A percentile compares a stretch with the other conserved stretches of the same genome.
phyloP scores from a whole-genome alignment of 2,888 invertebrate species.

The Melieria picta region DNA sequence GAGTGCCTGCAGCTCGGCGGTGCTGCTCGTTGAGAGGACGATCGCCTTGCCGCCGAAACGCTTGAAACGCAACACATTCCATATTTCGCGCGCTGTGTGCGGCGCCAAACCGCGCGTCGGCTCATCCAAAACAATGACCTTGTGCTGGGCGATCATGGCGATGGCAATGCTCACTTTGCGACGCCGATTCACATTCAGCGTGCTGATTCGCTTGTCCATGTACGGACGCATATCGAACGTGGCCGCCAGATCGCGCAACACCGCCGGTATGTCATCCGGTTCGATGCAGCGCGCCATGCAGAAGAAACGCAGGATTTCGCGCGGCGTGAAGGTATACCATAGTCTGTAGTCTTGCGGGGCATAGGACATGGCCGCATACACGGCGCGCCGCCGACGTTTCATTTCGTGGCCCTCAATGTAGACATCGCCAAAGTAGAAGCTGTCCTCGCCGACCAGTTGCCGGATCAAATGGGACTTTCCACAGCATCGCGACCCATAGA shows the following conservation, averaged over 20 bases:
- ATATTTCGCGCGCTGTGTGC: constrained; percentile 80
- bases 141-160: constrained; percentile 75
- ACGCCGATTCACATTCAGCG: constrained; percentile 75
- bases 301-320: constrained; percentile 73
- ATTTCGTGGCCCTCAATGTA: constrained; percentile 71
- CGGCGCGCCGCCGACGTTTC: constrained; percentile 68
- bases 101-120: constrained; percentile 71
- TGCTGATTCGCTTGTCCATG: constrained; percentile 70
- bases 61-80: constrained; percentile 77
- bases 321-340: constrained; percentile 73
- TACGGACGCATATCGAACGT: constrained; percentile 71
- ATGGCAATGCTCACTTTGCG: constrained; percentile 77
- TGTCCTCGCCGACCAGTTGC: constrained; percentile 83
- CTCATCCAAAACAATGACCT: constrained; percentile 75
- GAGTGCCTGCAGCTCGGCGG: constrained; percentile 84
- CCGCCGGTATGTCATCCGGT: constrained; percentile 45
- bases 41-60: constrained; percentile 77
- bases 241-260: constrained; percentile 67
- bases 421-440: constrained; percentile 76
- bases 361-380: constrained; percentile 70
- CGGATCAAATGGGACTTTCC: constrained; percentile 87
- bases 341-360: constrained; percentile 78
- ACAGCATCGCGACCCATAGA: constrained; percentile 82
- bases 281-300: constrained; percentile 72
- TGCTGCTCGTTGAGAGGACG: constrained; percentile 82